Evolutionary conservation across 37 sponge, comb jelly and placozoan species (phyloP), one percentile per base, ranked within the genome.

Genomic region (Crambe crambe): DNA sequence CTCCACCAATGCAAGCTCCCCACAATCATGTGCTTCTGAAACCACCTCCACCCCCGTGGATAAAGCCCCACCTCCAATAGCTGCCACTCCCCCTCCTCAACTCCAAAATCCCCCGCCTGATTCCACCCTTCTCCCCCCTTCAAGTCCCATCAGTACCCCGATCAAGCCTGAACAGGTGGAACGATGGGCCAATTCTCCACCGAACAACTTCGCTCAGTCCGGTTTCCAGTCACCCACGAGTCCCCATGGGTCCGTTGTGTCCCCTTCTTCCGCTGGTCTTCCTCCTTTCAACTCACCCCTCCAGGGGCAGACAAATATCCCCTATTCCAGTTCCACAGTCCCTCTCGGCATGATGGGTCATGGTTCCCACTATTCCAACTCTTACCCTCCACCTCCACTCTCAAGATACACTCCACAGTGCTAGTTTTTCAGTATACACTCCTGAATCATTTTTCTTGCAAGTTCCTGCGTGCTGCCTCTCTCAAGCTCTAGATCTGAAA

Each of bases 261-360:
- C 81, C 26, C 63, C 81, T 12, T 68, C 67, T 4, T 44, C 70
- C 5, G 73, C 72, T 59, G 70, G 71, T 6, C 72, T 70, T 0
- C 73, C 81, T 60, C 75, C 67, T 3, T 83, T 83, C 68, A 67
- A 40, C 40, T 38, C 64, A 1, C 66, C 64, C 3, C 63, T 25
- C 4, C 72, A 25, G 6, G 74, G 8, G 8, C 23, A 22, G 17
- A 18, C 65, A 21, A 75, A 67, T 20, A 74, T 68, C 21, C 87
- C 87, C 12, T 87, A 80, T 42, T 68, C 81, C 26, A 32, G 64
- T 40, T 34, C 83, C 26, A 78, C 71, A 0, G 66, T 85, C 10
- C 75, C 87, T 26, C 75, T 87, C 34, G 58, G 35, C 29, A 58
- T 87, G 22, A 75, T 87, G 74, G 81, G 81, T 58, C 87, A 87